These are phyloP conservation scores for Leucania comma DNA, from an alignment of 2,888 invertebrate species.

Conservation along the genomic window DNA sequence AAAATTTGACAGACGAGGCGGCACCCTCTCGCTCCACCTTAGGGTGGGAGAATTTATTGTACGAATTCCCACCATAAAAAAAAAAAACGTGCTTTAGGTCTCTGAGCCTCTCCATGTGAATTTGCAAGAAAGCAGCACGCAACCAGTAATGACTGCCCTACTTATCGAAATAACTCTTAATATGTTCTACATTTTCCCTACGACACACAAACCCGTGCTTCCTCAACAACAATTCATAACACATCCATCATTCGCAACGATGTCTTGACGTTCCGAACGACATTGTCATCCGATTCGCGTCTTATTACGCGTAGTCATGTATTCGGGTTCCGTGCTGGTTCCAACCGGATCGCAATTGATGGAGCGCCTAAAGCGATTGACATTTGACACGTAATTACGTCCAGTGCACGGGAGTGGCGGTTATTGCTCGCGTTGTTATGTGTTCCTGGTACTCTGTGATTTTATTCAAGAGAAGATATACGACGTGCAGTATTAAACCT, in stretches of 20 bases:
- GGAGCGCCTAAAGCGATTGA: conserved; percentile 75
- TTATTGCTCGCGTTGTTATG: conserved; percentile 29
- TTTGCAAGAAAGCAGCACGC: conserved; percentile 16
- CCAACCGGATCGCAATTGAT: conserved; percentile 73
- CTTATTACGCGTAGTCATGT: conserved; percentile 53
- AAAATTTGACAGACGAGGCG: no score
- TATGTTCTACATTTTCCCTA: conserved; percentile 28
- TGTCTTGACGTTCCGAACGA: conserved; percentile 56
- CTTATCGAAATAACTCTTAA: conserved; percentile 31
- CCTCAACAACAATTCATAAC: conserved; percentile 38
- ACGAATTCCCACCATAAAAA: no score
- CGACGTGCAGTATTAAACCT: no score
- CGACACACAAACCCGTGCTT: conserved; percentile 27
- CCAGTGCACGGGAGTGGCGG: conserved; percentile 31
- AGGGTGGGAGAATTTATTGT: no score
- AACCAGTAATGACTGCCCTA: conserved; percentile 38
- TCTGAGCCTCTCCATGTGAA: neutral
- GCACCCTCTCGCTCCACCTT: no score
- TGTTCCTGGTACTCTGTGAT: conserved; percentile 26
- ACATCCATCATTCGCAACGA: conserved; percentile 54
- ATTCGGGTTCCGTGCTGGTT: conserved; percentile 65
- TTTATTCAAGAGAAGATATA: conserved; percentile 6
- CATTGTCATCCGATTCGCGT: conserved; percentile 62
- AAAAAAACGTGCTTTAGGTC: neutral
- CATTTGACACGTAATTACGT: conserved; percentile 76